Evolutionary conservation across 2,113 vertebrate species (phyloP).

Genomic region (Pollachius pollachius): DNA sequence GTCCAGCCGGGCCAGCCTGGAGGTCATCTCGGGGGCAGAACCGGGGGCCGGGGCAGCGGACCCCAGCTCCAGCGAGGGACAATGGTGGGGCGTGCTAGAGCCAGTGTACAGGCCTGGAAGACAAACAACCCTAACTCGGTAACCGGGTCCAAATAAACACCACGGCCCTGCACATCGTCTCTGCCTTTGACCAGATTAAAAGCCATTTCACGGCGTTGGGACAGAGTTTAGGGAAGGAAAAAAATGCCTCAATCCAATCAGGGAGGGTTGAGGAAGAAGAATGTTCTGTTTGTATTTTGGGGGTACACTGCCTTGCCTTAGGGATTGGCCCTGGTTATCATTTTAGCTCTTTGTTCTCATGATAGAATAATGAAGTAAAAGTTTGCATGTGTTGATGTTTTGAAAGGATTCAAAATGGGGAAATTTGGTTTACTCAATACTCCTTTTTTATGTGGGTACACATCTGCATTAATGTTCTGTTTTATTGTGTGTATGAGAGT

Average conservation of each 20-base stretch:
- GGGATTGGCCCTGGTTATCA: slow-evolving; percentile 40
- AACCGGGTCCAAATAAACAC: slow-evolving; percentile 56
- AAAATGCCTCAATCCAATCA: slow-evolving; percentile 54
- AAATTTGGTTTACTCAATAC: slow-evolving; percentile 13
- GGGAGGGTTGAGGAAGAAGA: slow-evolving; percentile 52
- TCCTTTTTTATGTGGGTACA: slow-evolving; percentile 2
- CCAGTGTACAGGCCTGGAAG: slow-evolving; percentile 86
- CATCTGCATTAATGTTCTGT: neutral
- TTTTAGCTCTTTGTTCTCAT: slow-evolving; percentile 44
- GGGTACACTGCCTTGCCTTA: slow-evolving; percentile 48
- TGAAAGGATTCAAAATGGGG: slow-evolving; percentile 30
- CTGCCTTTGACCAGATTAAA: slow-evolving; percentile 63
- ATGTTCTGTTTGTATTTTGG: slow-evolving; percentile 65
- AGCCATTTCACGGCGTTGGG: slow-evolving; percentile 60
- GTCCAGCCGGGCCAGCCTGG: slow-evolving; percentile 81
- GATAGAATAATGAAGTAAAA: slow-evolving; percentile 53
- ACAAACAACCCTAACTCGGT: slow-evolving; percentile 71
- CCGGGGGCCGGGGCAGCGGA: slow-evolving; percentile 66
- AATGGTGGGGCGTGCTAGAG: slow-evolving; percentile 77
- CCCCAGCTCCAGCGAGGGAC: slow-evolving; percentile 76
- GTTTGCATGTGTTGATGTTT: slow-evolving; percentile 46
- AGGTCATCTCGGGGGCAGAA: slow-evolving; percentile 61
- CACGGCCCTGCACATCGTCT: slow-evolving; percentile 26
- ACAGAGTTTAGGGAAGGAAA: slow-evolving; percentile 69
- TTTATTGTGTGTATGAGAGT: neutral